A percentile compares a stretch with the other conserved stretches of the same genome.
Conservation (phyloP, 2,113 vertebrate genomes). For the Suncus etruscus region DNA sequence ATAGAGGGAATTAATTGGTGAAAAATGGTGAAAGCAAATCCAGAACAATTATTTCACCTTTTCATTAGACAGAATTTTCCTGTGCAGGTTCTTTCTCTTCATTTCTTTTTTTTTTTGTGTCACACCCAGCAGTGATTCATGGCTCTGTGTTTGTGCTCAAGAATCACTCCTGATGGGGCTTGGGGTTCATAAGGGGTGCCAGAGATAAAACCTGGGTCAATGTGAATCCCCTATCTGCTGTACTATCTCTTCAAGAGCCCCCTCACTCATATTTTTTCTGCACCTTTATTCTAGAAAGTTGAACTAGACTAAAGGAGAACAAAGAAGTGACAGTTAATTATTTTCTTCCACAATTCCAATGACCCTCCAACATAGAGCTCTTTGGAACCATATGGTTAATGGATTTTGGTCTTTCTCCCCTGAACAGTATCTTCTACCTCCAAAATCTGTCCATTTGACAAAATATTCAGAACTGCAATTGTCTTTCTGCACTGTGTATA, state of each 20-base stretch:
- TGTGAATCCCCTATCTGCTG: no score
- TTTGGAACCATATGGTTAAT: neutral
- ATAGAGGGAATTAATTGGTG: neutral
- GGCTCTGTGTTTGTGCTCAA: no score
- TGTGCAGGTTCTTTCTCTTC: neutral
- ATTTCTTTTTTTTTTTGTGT: no score
- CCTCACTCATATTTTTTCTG: no score
- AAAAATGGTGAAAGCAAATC: neutral
- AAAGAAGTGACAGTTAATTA: neutral
- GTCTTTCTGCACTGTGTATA: neutral
- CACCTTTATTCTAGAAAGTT: neutral
- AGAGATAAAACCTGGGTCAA: no score
- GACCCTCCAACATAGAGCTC: neutral
- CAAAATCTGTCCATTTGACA: neutral
- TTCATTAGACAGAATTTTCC: neutral
- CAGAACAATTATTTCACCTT: neutral
- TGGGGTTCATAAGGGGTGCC: no score
- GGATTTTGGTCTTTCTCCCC: neutral
- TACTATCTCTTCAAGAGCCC: no score
- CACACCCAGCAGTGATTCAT: no score
- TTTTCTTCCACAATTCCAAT: neutral
- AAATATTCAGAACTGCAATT: neutral
- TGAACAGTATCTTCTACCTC: neutral
- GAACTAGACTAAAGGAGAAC: neutral
- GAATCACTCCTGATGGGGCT: no score